phyloP scores from a whole-genome alignment of 2,888 invertebrate genomes.

The Chaetogeoica ovagalla region DNA sequence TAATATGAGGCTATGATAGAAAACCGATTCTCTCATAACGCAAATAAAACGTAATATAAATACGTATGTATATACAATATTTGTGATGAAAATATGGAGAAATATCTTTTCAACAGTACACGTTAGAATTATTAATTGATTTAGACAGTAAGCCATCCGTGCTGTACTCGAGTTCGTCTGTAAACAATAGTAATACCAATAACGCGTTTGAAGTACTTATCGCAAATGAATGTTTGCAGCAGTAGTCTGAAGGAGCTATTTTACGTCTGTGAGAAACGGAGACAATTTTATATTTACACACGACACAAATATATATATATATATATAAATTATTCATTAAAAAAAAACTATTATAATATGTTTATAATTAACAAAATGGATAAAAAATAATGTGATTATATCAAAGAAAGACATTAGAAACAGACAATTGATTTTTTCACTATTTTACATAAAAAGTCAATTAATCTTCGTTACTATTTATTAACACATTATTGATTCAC shows the following conservation, averaged over 20 bases:
- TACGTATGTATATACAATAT: no score
- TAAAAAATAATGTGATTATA: background rate
- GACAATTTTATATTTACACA: background rate
- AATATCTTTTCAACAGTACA: background rate
- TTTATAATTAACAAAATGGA: no score
- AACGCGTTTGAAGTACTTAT: background rate
- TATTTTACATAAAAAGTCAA: slow-evolving; percentile 37
- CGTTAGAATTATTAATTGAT: background rate
- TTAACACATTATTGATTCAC: slow-evolving; percentile 36
- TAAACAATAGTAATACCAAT: background rate
- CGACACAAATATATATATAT: background rate
- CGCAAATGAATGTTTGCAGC: background rate
- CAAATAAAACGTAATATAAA: background rate
- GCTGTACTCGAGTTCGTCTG: background rate
- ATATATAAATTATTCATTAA: background rate
- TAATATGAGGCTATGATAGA: no score
- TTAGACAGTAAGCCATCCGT: background rate
- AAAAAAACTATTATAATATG: no score
- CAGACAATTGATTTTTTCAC: slow-evolving; percentile 29
- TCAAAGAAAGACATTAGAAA: slow-evolving; percentile 9
- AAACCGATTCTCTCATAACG: background rate
- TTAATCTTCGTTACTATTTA: slow-evolving; percentile 35
- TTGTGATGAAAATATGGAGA: no score
- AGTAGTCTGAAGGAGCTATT: background rate
- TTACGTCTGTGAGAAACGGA: background rate